phyloP scores from a whole-genome alignment of 2,797 vertebrate species.

The Apodemus agrarius region DNA sequence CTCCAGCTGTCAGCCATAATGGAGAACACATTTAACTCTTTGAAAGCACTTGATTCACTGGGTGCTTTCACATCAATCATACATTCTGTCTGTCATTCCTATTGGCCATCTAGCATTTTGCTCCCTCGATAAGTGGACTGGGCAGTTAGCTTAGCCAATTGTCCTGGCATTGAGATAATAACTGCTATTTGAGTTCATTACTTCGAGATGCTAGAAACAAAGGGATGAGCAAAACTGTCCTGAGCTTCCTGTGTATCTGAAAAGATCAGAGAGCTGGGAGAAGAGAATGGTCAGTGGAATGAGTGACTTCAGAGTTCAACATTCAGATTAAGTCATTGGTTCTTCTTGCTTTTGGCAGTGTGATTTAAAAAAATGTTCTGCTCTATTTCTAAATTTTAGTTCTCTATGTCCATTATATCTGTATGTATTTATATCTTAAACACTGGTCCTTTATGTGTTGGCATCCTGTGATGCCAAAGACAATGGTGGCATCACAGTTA shows the following conservation, averaged over 20 bases:
- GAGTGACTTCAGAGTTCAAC: not conserved
- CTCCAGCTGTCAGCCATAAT: constrained; percentile 44
- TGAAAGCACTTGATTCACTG: constrained; percentile 30
- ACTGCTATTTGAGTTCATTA: constrained; percentile 12
- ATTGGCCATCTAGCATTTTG: constrained; percentile 29
- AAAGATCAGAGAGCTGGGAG: not conserved
- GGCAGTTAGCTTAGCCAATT: not conserved
- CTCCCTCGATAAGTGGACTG: not conserved
- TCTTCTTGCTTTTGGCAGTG: not conserved
- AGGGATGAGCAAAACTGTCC: not conserved
- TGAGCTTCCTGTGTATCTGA: not conserved
- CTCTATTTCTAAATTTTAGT: not conserved
- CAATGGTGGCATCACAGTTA: not conserved
- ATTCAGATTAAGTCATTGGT: not conserved
- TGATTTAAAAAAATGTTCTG: constrained; percentile 18
- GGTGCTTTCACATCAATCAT: not conserved
- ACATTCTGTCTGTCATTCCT: constrained; percentile 2
- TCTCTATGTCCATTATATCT: not conserved
- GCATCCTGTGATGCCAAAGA: too few species aligned
- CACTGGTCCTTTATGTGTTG: not conserved
- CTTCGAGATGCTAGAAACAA: not conserved
- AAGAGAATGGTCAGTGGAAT: not conserved
- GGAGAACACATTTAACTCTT: constrained; percentile 51
- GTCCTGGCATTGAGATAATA: not conserved
- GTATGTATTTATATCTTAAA: not conserved